Evolutionary conservation across 1,140 invertebrate genomes (phyloP), one percentile per base, ranked within the genome.

Genomic region (Reticulitermes speratus): DNA sequence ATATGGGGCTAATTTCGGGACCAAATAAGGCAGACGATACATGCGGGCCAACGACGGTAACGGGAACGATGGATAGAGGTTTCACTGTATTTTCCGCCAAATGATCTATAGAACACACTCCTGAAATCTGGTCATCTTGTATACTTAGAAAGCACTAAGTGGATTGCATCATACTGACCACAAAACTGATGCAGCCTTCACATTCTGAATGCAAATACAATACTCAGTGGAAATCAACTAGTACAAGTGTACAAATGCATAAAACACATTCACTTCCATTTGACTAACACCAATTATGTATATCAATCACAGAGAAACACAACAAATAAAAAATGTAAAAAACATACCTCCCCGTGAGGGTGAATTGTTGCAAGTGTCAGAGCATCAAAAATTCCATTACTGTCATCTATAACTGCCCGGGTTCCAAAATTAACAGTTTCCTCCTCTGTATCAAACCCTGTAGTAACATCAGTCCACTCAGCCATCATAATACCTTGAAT

Each of bases 381-480:
- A 14, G 89, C 90, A 89, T 92, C 91, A 85, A 91, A 92, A 86
- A 92, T 89, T 14, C 87, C 90, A 82, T 88, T 89, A 88, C 89
- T 88, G 45, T 89, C 90, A 86, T 91, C 90, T 9, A 89, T 89
- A 81, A 91, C 88, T 55, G 89, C 89, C 86, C 91, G 88, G 19
- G 89, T 88, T 2, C 91, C 91, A 85, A 92, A 92, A 89, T 92
- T 91, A 3, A 90, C 87, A 11, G 91, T 92, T 87, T 92, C 91
- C 32, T 92, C 91, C 8, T 91, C 91, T 11, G 88, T 85, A 86
- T 91, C 88, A 84, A 91, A 92, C 16, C 90, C 90, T 38, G 89
- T 88, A 2, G 84, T 86, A 11, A 91, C 88, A 85, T 88, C 89
- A 25, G 88, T 88, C 91, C 91, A 91, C 83, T 88, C 87, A 84